Base-by-base conservation (phyloP, 2,888 invertebrate genomes). In the Blomia tropicalis region DNA sequence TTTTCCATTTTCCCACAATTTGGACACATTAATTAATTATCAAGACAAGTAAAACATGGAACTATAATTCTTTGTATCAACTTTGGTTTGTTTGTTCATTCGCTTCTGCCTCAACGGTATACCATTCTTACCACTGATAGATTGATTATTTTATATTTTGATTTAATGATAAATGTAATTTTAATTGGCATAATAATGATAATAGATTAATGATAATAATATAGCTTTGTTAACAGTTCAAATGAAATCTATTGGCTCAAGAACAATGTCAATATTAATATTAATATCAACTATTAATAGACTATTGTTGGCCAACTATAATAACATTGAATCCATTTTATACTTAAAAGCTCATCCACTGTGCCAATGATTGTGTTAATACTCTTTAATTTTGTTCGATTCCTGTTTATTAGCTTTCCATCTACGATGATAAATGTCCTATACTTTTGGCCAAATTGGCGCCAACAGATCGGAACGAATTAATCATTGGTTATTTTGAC, bases 91-190 rank as follows among this genome's bases (percentile, higher is more conserved):
- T n/a, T n/a, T n/a, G n/a, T n/a, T n/a, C n/a, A n/a, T n/a, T n/a
- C n/a, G n/a, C n/a, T n/a, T n/a, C n/a, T n/a, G n/a, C n/a, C n/a
- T n/a, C n/a, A n/a, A n/a, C n/a, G n/a, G n/a, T n/a, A n/a, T n/a
- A n/a, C n/a, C n/a, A n/a, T n/a, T n/a, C n/a, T n/a, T n/a, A n/a
- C n/a, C n/a, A n/a, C n/a, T n/a, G n/a, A 7, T 17, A 36, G 36
- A 11, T 36, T 7, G 36, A 19, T 7, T 47, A n/a, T 47, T 25
- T 19, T 11, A 7, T 27, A 7, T 27, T 19, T 27, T 14, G 51
- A 22, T 7, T 41, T n/a, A n/a, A 47, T 47, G 51, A 47, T 47
- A 47, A 47, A 47, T 47, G 51, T 47, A 47, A 47, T 47, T 47
- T 47, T 47, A 47, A 47, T 47, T 47, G 51, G 7, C 7, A 14